Evolutionary conservation across 2,113 vertebrate genomes (phyloP).

Genomic region (Mugil cephalus): DNA sequence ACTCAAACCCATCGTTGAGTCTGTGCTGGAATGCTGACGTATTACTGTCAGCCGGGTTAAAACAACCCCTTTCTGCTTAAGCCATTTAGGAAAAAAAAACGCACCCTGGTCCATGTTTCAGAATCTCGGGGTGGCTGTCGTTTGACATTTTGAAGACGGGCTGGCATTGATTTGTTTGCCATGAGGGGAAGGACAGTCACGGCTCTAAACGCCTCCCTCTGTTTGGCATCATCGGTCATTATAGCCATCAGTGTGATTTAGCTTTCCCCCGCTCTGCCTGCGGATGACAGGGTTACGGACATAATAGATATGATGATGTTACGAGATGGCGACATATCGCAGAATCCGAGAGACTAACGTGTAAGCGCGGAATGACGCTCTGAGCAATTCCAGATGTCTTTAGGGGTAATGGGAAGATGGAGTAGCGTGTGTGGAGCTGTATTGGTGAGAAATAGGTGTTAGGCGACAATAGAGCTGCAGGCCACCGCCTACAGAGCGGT

Average conservation of each 20-base stretch:
- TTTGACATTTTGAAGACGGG: slow-evolving; percentile 74
- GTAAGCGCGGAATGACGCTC: slow-evolving; percentile 13
- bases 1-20: slow-evolving; percentile 39
- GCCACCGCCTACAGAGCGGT: slow-evolving; percentile 12
- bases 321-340: slow-evolving; percentile 8
- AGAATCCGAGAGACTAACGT: not conserved
- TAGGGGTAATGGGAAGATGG: not conserved
- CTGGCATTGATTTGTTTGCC: slow-evolving; percentile 72
- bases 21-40: slow-evolving; percentile 34
- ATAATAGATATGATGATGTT: slow-evolving; percentile 43
- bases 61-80: slow-evolving; percentile 57
- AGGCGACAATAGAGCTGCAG: slow-evolving; percentile 12
- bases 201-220: slow-evolving; percentile 65
- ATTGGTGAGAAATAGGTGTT: slow-evolving; percentile 5
- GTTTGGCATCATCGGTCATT: slow-evolving; percentile 71
- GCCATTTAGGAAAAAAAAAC: slow-evolving; percentile 70
- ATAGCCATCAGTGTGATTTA: slow-evolving; percentile 68
- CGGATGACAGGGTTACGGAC: slow-evolving; percentile 45
- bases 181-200: slow-evolving; percentile 47
- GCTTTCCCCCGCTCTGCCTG: slow-evolving; percentile 37
- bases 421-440: not conserved
- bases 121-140: slow-evolving; percentile 45
- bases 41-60: slow-evolving; percentile 26
- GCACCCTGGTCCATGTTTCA: slow-evolving; percentile 56
- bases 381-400: slow-evolving; percentile 31